Evolutionary conservation across 2,797 vertebrate genomes (phyloP), one percentile per base, ranked within the genome.

Genomic region (Jordanella pulchra): DNA sequence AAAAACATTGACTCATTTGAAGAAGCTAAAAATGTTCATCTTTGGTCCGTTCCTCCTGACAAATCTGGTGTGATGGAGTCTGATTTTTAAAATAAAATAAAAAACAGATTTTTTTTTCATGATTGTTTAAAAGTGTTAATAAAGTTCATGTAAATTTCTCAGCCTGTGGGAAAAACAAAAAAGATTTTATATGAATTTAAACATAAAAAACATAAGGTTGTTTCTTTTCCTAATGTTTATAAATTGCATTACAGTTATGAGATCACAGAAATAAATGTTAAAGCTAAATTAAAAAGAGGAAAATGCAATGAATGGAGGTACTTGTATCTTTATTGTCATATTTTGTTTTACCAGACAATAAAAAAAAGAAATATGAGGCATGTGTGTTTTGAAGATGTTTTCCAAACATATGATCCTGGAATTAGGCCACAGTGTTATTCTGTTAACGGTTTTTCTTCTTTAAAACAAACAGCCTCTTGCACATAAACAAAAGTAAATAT

Each of bases 301-400:
- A 39, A 55, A 74, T 51, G 7, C 60, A 80, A 67, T 69, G 42
- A n/a, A 27, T 70, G 32, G 54, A 61, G 58, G 28, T 72, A 71
- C 58, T 82, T 51, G n/a, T 60, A 70, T 73, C 64, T 85, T 87
- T 85, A 85, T 90, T 78, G 66, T 73, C 48, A 45, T 39, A 7
- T 39, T 7, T 61, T 50, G 61, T 27, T 82, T 75, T 76, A 82
- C 76, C 39, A 27, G 53, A 86, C 50, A 76, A 69, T 80, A 76
- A 69, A 81, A 84, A 72, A 45, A 69, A 64, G 78, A 75, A 66
- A 32, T 15, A 45, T 53, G 27, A n/a, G 39, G 27, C 54, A 30
- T 47, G 72, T 27, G 55, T 70, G 54, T 67, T 44, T 58, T 58
- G 69, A 70, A 67, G 58, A 67, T 77, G 67, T 68, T 51, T 79